A percentile compares a stretch with the other conserved stretches of the same genome.
These are phyloP conservation scores for Hydrolagus colliei DNA, from an alignment of 2,797 vertebrate genomes.

Conservation along the genomic window DNA sequence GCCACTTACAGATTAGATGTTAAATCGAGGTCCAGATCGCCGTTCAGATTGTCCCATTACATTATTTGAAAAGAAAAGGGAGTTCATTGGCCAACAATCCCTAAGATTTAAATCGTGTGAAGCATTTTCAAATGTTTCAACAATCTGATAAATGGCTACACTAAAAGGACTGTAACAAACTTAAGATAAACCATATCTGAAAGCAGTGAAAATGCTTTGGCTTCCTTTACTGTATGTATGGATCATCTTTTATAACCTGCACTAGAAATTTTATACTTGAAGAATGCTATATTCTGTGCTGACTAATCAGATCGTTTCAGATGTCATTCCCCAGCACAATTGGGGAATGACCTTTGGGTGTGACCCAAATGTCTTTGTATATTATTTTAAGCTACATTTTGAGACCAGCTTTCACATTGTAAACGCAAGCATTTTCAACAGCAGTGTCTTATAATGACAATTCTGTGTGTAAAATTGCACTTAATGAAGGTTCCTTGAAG, in stretches of 20 bases:
- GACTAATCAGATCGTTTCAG: not conserved
- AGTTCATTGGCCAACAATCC: too few relatives aligned
- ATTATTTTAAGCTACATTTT: constrained; percentile 64
- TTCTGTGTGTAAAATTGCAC: constrained; percentile 61
- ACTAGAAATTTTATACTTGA: not conserved
- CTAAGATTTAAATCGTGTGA: too few relatives aligned
- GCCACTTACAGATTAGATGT: too few relatives aligned
- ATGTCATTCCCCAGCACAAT: constrained; percentile 42
- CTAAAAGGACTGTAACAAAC: too few relatives aligned
- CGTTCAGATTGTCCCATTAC: too few relatives aligned
- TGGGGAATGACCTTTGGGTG: constrained; percentile 51
- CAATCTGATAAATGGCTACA: too few relatives aligned
- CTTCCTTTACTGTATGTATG: not conserved
- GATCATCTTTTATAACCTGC: not conserved
- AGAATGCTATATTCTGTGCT: not conserved
- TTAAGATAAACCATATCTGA: too few relatives aligned
- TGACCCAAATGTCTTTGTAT: constrained; percentile 56
- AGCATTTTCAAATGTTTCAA: too few relatives aligned
- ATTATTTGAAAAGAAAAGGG: too few relatives aligned
- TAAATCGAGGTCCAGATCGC: too few relatives aligned
- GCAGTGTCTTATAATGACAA: constrained; percentile 65
- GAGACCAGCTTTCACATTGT: constrained; percentile 55
- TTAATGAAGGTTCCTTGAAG: constrained; percentile 65
- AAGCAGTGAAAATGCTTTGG: too few relatives aligned
- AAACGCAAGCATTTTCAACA: constrained; percentile 57